Evolutionary conservation across 2,888 invertebrate genomes (phyloP), one percentile per base, ranked within the genome.

Genomic region (Stenchaetothrips biformis): DNA sequence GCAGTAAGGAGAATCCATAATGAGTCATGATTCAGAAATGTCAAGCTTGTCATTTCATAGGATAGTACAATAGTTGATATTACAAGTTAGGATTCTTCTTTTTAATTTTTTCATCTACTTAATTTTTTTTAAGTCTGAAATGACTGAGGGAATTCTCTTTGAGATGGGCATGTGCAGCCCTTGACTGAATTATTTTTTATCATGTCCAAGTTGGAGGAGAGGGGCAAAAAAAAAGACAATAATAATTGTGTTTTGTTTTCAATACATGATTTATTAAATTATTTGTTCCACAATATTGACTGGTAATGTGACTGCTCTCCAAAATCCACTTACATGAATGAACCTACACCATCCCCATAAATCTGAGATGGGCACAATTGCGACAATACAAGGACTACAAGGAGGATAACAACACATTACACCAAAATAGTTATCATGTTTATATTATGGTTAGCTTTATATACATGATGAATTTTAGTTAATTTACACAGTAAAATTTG

Each of bases 371-470:
- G 67, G 21, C n/a, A 25, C 59, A 18, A 59, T 13, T 13, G 13
- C 16, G 59, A 59, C 25, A 11, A 74, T 25, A 74, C 21, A 74
- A 37, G 37, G 67, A 25, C 21, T 25, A 74, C 25, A 21, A 74
- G 67, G 59, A 59, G 59, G 11, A 74, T 25, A 74, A 9, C 11
- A 74, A 74, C 25, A 74, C 67, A 74, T 74, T 74, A 74, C 67
- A 74, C 67, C 67, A 74, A 74, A 74, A 74, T 74, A 74, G 67
- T 74, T 74, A 74, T 74, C 67, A 74, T 74, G 67, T 74, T 74
- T 74, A 74, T 74, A 74, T 25, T 74, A 74, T 25, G 67, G 67
- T 74, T 74, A 74, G 67, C 67, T 25, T 74, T 74, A 74, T 74
- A 25, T 74, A 74, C 67, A 74, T 74, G 67, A 74, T 74, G 25